Evolutionary conservation across 2,888 invertebrate species (phyloP), one percentile per base, ranked within the genome.

Genomic region (Geophilus truncorum): DNA sequence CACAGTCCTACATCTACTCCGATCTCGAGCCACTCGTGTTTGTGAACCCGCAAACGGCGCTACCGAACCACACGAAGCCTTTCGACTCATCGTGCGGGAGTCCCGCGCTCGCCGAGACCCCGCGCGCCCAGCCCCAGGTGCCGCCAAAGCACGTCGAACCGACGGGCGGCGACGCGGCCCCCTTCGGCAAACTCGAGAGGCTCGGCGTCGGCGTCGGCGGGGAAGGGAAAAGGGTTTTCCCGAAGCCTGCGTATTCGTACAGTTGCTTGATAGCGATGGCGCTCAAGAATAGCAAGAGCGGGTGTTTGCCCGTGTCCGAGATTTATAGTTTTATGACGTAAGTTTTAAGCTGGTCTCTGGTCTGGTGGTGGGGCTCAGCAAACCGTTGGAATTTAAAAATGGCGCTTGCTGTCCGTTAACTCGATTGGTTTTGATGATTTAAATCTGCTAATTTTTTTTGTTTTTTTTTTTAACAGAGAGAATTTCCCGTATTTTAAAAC

Each of bases 401-500:
- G 70, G 70, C 70, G 70, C 70, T 70, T 25, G 70, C 25, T 70
- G 70, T 70, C 70, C 70, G 70, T 70, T 70, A 70, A 70, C 70
- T 70, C 70, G 25, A 70, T 70, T 70, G 70, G 70, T 70, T 28
- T 25, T 81, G 45, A 28, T 51, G 34, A 18, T 28, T 75, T 75
- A 18, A 28, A 70, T 81, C n/a, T 30, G 0, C 75, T 80, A 75
- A 30, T 76, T 2, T 36, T 80, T 57, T 62, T 77, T 30, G 18
- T 36, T 78, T 45, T 78, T 32, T 12, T 82, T 30, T 75, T 23
- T 81, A 21, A 62, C 80, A 95, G 95, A 87, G 95, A 96, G 88
- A 97, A 98, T 87, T 98, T 98, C 87, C 98, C 98, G 0, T 98
- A 97, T 87, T 98, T 98, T 87, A 97, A 97, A 89, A 97, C 96